Percentiles rank a stretch among this genome's conserved stretches.
phyloP scores from a whole-genome alignment of 2,797 vertebrate species.

The Sebastes steindachneri region DNA sequence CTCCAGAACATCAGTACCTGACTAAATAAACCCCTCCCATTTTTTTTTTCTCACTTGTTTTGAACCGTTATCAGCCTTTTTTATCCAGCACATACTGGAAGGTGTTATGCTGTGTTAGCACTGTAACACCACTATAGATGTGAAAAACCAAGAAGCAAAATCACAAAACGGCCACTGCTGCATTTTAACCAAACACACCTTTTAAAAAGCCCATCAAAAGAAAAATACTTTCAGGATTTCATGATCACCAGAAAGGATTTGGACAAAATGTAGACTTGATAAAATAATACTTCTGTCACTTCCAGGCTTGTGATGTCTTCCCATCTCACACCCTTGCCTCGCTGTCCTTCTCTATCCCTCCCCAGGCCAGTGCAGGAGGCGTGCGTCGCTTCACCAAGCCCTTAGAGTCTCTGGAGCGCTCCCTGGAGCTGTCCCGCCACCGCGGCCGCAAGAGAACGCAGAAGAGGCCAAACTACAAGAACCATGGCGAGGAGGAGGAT shows the following conservation, averaged over 20 bases:
- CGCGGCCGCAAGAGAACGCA: constrained; percentile 91
- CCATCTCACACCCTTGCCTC: background rate
- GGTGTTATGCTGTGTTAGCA: background rate
- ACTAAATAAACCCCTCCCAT: background rate
- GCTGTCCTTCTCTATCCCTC: background rate
- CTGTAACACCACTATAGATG: background rate
- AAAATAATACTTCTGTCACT: background rate
- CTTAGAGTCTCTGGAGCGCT: constrained; percentile 92
- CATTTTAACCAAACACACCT: background rate
- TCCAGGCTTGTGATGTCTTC: background rate
- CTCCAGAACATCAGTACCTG: background rate
- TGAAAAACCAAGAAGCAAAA: background rate
- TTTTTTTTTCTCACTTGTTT: background rate
- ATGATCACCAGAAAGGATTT: background rate
- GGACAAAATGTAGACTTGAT: background rate
- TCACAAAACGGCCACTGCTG: background rate
- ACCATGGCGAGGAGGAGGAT: constrained; percentile 95
- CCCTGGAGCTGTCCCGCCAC: constrained; percentile 94
- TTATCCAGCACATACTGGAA: background rate
- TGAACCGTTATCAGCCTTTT: background rate
- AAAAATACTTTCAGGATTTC: background rate
- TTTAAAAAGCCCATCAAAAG: background rate
- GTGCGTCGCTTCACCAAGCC: constrained; percentile 95
- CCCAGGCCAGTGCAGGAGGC: constrained; percentile 86
- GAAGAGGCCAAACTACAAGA: constrained; percentile 98